Evolutionary conservation across 2,113 vertebrate genomes (phyloP), one percentile per base, ranked within the genome.

Genomic region (Paracanthobrama guichenoti): DNA sequence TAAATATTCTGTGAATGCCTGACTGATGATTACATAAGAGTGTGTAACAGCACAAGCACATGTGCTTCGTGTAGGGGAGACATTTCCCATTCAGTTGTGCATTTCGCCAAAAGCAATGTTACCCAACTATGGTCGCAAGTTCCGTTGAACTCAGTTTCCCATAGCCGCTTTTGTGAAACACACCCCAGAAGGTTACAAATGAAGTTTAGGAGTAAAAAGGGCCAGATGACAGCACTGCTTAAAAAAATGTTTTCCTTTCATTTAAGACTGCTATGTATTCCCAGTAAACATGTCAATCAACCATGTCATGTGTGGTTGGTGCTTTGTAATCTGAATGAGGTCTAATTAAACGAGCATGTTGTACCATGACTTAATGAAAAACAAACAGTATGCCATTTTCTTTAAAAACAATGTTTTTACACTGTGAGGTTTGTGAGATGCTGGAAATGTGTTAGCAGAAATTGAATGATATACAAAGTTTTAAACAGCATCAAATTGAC

Each of bases 181-280:
- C 50, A 18, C 50, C 16, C 42, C 22, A 44, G 74, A 78, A 35
- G n/a, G 53, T 42, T 60, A 78, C 31, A 78, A 78, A 78, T 78
- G 3, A 44, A 16, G 13, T 3, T 26, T 42, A 16, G 26, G 13
- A 3, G 44, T 44, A 73, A 46, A 39, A 71, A 9, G 8, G 18
- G 3, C 35, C 35, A 2, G 20, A 55, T 55, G 6, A 55, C 53
- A 55, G 53, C 53, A 55, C 53, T 8, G 6, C 44, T 46, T 2
- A 11, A 12, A 6, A 20, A 20, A 55, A 6, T 1, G 1, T n/a
- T n/a, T n/a, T 20, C 6, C 6, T 55, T 55, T 55, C 53, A 20
- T 55, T 55, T 20, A 20, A 75, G 73, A 69, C 66, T 69, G 35
- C 9, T 35, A n/a, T 69, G 11, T 12, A n/a, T n/a, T 1, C 35